Evolutionary conservation across 2,888 invertebrate species (phyloP), one percentile per base, ranked within the genome.

Genomic region (Amphipyra tragopoginis): DNA sequence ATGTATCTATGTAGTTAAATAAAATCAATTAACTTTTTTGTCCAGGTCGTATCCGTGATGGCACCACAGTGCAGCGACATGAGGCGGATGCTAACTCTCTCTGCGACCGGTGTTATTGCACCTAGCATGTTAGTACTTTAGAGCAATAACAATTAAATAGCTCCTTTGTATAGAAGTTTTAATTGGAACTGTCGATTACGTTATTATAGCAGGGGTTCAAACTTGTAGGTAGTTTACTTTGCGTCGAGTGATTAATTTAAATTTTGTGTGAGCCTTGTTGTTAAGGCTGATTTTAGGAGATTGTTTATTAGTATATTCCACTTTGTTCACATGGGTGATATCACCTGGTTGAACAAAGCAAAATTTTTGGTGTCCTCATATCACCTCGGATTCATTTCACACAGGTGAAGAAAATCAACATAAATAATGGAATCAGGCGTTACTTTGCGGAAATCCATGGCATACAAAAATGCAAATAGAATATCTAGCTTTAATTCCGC

Each of bases 71-170:
- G 83, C 70, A 75, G 34, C 40, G 56, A 71, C 66, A 66, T 49
- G 68, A 76, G 58, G 64, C 40, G 60, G 72, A 64, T 70, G 73
- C 70, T 64, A 80, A 81, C 73, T 78, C 72, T 70, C 76, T 64
- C 79, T 36, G 53, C 58, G 68, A 75, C 62, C 53, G 65, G 44
- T 72, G 80, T 79, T 84, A 85, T 86, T 83, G 78, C 83, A 78
- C 66, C 64, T 73, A 70, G 54, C 60, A 61, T 67, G 69, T 70
- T 71, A 75, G 72, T 74, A 54, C 61, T 71, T 62, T 15, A 51
- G 0, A 42, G 64, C 53, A 58, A 71, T 77, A 71, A 68, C 65
- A 71, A 71, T 76, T 77, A 74, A 56, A 73, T 65, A 52, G 60
- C 44, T 72, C 69, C 76, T 79, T 75, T 77, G 76, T 67, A 58